These are phyloP conservation scores for Acanthochromis polyacanthus DNA, from an alignment of 2,113 vertebrate genomes.

Conservation along the genomic window DNA sequence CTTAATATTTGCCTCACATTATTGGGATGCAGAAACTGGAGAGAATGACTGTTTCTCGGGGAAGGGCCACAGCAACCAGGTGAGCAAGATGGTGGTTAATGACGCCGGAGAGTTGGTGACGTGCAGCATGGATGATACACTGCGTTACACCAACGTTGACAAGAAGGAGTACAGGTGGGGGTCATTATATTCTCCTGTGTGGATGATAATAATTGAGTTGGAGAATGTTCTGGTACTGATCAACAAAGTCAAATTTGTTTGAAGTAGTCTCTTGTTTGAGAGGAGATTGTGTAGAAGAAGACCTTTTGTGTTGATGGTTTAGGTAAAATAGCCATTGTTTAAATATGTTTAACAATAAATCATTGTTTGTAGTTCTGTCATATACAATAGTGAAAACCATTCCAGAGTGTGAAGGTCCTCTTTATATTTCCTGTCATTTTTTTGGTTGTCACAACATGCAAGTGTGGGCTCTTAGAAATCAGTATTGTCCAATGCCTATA, in stretches of 20 bases:
- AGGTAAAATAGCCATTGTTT: too few species aligned
- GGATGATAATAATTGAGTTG: neutral
- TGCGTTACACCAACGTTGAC: conserved; percentile 89
- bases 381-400: too few species aligned
- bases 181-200: neutral
- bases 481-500: too few species aligned
- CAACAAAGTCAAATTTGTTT: neutral
- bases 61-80: conserved; percentile 96
- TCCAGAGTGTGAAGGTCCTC: too few species aligned
- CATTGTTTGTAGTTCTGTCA: too few species aligned
- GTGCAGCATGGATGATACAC: conserved; percentile 97
- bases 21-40: conserved; percentile 94
- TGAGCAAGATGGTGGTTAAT: conserved; percentile 89
- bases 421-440: too few species aligned
- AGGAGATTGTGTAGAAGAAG: neutral
- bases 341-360: too few species aligned
- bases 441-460: too few species aligned
- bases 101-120: conserved; percentile 88
- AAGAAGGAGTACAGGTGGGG: conserved; percentile 93
- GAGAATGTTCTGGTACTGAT: neutral
- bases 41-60: conserved; percentile 91
- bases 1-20: conserved; percentile 90
- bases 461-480: too few species aligned
- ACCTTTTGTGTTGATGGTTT: too few species aligned
- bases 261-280: neutral